These are phyloP conservation scores for Brevimyrus niger DNA, from an alignment of 2,113 vertebrate species.

Conservation along the genomic window DNA sequence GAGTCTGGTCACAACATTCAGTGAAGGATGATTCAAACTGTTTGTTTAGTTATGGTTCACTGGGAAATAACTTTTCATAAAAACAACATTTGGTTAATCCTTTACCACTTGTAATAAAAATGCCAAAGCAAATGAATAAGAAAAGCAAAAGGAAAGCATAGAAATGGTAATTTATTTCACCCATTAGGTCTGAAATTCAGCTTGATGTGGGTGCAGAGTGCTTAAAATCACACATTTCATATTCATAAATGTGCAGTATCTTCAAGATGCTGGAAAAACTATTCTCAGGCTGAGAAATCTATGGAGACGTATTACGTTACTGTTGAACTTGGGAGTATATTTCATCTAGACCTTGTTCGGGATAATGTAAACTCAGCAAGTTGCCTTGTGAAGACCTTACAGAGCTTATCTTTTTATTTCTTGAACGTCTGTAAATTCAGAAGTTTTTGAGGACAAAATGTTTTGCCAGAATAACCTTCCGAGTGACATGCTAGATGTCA, in stretches of 20 bases:
- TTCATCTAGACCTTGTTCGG: not conserved
- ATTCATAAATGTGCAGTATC: not conserved
- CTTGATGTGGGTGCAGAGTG: not conserved
- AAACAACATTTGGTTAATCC: not conserved
- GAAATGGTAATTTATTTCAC: not conserved
- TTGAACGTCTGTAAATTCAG: not conserved
- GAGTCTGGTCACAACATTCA: not conserved
- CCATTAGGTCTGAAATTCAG: not conserved
- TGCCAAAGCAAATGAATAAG: not conserved
- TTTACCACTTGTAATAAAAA: not conserved
- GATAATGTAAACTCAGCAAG: not conserved
- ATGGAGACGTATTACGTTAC: not conserved
- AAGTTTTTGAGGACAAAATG: not conserved
- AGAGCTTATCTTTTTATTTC: not conserved
- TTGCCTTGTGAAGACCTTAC: not conserved
- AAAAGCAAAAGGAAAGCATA: too few species aligned
- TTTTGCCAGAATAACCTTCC: not conserved
- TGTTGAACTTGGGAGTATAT: not conserved
- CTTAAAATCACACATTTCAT: not conserved
- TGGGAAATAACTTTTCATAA: not conserved
- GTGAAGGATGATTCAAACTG: not conserved
- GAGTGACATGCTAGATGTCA: not conserved
- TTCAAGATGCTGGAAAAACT: not conserved
- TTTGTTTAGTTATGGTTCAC: not conserved
- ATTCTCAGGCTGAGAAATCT: not conserved